Evolutionary conservation across 2,888 invertebrate genomes (phyloP).

Genomic region (Tiliacea citrago): DNA sequence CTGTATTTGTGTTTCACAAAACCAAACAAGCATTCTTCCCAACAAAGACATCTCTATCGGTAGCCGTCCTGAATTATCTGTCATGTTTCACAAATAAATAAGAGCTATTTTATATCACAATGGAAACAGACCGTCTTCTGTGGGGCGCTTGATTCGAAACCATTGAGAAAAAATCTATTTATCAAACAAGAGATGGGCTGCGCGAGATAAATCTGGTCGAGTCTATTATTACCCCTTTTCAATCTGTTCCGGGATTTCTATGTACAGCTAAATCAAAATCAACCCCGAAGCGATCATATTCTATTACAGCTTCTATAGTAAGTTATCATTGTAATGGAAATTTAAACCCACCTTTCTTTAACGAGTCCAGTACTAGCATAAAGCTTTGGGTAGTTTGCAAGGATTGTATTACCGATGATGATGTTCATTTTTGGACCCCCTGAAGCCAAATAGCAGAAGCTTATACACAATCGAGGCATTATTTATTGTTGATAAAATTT

Average conservation of each 20-base stretch:
- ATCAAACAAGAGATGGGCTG: conserved; percentile 87
- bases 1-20: conserved; percentile 83
- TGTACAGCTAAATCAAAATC: conserved; percentile 66
- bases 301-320: conserved; percentile 58
- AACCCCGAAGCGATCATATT: conserved; percentile 65
- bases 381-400: conserved; percentile 31
- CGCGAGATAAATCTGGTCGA: conserved; percentile 82
- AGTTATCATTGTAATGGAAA: conserved; percentile 58
- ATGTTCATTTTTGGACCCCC: conserved; percentile 7
- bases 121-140: conserved; percentile 79
- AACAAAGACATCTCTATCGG: conserved; percentile 88
- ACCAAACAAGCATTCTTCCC: conserved; percentile 83
- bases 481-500: conserved; percentile 39
- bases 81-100: conserved; percentile 89
- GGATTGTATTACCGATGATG: conserved; percentile 20
- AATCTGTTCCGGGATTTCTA: conserved; percentile 73
- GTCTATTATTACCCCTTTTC: conserved; percentile 88
- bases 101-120: conserved; percentile 87
- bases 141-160: conserved; percentile 80
- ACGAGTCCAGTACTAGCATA: conserved; percentile 13
- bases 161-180: conserved; percentile 86
- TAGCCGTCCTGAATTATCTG: conserved; percentile 87
- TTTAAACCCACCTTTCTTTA: conserved; percentile 52
- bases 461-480: conserved; percentile 17
- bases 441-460: conserved; percentile 10